A percentile compares a stretch with the other conserved stretches of the same genome.
Conservation (phyloP, 1,140 invertebrate genomes). For the Cydia fagiglandana region DNA sequence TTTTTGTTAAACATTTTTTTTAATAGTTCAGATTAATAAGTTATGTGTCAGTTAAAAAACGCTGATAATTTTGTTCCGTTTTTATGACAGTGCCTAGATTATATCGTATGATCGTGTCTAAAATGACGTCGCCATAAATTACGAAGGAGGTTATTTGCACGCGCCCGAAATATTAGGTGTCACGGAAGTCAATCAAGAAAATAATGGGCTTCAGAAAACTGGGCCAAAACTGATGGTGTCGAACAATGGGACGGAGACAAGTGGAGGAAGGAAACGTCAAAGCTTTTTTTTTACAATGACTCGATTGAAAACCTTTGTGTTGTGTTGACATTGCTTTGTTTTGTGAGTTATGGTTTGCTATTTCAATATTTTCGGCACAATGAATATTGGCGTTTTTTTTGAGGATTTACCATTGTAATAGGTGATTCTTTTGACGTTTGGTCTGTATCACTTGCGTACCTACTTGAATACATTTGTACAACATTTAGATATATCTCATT, state of each 20-base stretch:
- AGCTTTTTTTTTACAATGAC: slow-evolving; percentile 5
- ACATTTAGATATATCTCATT: too few relatives aligned
- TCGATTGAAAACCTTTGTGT: background rate
- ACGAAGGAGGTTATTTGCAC: background rate
- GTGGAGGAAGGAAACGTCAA: background rate
- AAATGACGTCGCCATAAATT: background rate
- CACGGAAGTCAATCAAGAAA: slow-evolving; percentile 21
- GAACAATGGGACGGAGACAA: background rate
- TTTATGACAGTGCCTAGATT: slow-evolving; percentile 5
- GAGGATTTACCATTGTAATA: too few relatives aligned
- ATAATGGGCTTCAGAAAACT: slow-evolving; percentile 13
- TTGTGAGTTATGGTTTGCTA: slow-evolving; percentile 5
- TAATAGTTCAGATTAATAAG: too few relatives aligned
- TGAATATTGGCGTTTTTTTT: too few relatives aligned
- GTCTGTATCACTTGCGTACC: too few relatives aligned
- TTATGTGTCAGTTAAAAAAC: too few relatives aligned
- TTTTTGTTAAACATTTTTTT: too few relatives aligned
- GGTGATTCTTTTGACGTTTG: too few relatives aligned
- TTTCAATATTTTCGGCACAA: background rate
- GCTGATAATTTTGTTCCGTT: background rate
- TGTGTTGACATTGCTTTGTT: slow-evolving; percentile 2
- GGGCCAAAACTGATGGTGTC: background rate
- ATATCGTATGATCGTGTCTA: background rate
- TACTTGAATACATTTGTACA: too few relatives aligned
- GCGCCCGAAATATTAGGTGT: slow-evolving; percentile 20